phyloP scores from a whole-genome alignment of 2,113 vertebrate genomes.

The Macquaria ambigua region DNA sequence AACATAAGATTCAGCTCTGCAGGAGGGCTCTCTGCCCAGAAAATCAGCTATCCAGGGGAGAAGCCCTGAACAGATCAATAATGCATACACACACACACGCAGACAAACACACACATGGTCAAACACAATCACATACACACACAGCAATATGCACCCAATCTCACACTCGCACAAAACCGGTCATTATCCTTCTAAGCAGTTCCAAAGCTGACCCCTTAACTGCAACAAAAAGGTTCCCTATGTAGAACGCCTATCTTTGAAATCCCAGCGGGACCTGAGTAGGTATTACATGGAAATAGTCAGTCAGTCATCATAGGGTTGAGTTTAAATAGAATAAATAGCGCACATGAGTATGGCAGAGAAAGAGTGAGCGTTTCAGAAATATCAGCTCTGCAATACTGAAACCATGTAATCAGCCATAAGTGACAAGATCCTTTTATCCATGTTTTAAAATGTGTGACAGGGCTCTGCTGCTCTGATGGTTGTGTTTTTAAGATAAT shows the following conservation, averaged over 20 bases:
- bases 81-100: slow-evolving; percentile 25
- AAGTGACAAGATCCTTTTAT: slow-evolving; percentile 55
- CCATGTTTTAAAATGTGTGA: slow-evolving; percentile 23
- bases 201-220: slow-evolving; percentile 46
- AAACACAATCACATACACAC: slow-evolving; percentile 7
- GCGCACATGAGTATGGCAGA: not conserved
- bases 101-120: not conserved
- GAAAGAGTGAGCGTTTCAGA: slow-evolving; percentile 12
- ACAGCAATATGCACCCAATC: not conserved
- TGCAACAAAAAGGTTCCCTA: slow-evolving; percentile 34
- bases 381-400: slow-evolving; percentile 11
- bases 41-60: slow-evolving; percentile 30
- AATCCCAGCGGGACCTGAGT: slow-evolving; percentile 16
- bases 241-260: not conserved
- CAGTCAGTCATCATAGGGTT: slow-evolving; percentile 27
- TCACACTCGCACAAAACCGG: slow-evolving; percentile 6
- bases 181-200: slow-evolving; percentile 34
- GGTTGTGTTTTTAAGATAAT: slow-evolving; percentile 20
- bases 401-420: slow-evolving; percentile 54
- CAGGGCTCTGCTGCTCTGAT: not conserved
- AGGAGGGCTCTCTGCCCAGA: slow-evolving; percentile 43
- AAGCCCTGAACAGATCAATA: slow-evolving; percentile 58
- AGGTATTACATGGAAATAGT: slow-evolving; percentile 37
- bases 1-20: slow-evolving; percentile 50
- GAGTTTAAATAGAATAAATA: slow-evolving; percentile 42